These are phyloP conservation scores for Catocala nupta DNA, from an alignment of 2,888 invertebrate genomes.

Conservation along the genomic window DNA sequence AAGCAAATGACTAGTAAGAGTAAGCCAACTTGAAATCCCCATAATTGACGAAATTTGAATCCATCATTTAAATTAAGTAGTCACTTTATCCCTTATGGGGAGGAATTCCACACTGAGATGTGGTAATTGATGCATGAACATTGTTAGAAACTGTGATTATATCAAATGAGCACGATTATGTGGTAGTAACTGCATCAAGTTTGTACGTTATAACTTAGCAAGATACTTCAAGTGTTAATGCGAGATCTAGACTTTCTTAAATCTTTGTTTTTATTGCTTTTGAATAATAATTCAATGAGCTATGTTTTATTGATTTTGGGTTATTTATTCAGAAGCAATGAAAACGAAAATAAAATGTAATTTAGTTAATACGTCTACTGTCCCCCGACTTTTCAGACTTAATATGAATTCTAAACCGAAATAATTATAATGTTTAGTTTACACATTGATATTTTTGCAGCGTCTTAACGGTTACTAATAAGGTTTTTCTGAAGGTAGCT, in stretches of 20 bases:
- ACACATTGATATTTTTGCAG: too few relatives aligned
- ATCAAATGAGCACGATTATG: slow-evolving; percentile 7
- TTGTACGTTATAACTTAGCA: background rate
- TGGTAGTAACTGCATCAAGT: slow-evolving; percentile 7
- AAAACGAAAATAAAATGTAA: too few relatives aligned
- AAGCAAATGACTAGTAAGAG: background rate
- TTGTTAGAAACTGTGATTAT: slow-evolving; percentile 12
- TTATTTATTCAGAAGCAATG: too few relatives aligned
- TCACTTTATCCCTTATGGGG: slow-evolving; percentile 2
- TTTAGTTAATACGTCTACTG: too few relatives aligned
- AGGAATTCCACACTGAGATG: slow-evolving; percentile 9
- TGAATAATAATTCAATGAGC: background rate
- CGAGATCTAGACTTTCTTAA: background rate
- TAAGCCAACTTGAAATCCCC: slow-evolving; percentile 1
- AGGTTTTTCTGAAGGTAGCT: too few relatives aligned
- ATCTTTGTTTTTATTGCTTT: background rate
- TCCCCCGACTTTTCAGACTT: too few relatives aligned
- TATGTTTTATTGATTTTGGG: background rate
- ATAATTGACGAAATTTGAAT: slow-evolving; percentile 12
- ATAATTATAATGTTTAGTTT: too few relatives aligned
- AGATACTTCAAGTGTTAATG: slow-evolving; percentile 1
- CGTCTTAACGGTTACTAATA: too few relatives aligned
- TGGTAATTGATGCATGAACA: slow-evolving; percentile 6
- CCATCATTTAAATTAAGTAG: slow-evolving; percentile 10
- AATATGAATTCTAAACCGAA: too few relatives aligned